Evolutionary conservation across 2,113 vertebrate genomes (phyloP), one percentile per base, ranked within the genome.

Genomic region (Gadus macrocephalus): DNA sequence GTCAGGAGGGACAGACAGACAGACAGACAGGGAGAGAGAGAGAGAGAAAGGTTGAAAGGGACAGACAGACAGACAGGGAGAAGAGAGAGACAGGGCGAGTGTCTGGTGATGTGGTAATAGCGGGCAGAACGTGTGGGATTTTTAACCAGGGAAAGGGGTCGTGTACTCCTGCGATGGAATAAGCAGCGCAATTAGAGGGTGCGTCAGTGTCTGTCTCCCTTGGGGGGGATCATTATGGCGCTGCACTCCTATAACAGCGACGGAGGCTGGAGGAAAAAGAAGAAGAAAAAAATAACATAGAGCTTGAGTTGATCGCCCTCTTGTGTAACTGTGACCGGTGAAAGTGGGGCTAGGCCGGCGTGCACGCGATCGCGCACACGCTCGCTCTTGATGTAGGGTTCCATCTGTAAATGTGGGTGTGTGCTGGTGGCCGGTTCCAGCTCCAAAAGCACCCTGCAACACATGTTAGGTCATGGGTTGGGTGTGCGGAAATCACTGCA

Each of bases 171-270:
- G 82, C 73, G 82, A 89, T 87, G 87, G 83, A 88, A 90, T 91
- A 92, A 91, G 79, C 76, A 87, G 83, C 63, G 75, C 88, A 92
- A 91, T 91, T 92, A 92, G 81, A 87, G 83, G 84, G 77, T 79
- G 85, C 89, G 89, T 90, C 86, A 88, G 87, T 84, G 86, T 87
- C 81, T 83, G 68, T 0, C 62, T 84, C 86, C 88, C 88, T 80
- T 79, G 77, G 71, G 87, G 85, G 78, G 55, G 62, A 78, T 88
- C 84, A 83, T 89, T 90, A 86, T 87, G 82, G 87, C 79, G 84
- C 82, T 83, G 84, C 84, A 78, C 78, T 87, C 80, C 77, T 69
- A n/a, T 58, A 82, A 81, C 75, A 76, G 22, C 25, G 8, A 19
- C 15, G 22, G 28, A 63, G 15, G 22, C 31, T 6, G 31, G 6